Conservation (phyloP, 2,113 vertebrate species). For the Oxyura jamaicensis region DNA sequence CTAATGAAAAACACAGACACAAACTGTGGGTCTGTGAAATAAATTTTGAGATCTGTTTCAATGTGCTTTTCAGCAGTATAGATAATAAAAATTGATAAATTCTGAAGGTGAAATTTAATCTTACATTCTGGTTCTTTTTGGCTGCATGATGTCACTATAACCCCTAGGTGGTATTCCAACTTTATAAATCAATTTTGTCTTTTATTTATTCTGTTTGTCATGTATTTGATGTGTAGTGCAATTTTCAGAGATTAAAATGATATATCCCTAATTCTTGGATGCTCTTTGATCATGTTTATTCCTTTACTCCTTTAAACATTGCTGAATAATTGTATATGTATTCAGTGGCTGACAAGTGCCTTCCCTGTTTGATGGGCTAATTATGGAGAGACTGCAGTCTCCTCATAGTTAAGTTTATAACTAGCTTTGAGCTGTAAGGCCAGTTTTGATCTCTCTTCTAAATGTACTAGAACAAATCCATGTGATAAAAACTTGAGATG, state of each 20-base stretch:
- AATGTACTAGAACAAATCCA: not conserved
- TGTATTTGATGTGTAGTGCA: slow-evolving; percentile 60
- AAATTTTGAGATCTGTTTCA: not conserved
- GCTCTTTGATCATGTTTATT: slow-evolving; percentile 76
- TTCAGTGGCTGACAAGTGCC: slow-evolving; percentile 63
- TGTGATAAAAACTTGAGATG: not conserved
- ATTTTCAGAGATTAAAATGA: slow-evolving; percentile 77
- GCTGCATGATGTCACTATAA: slow-evolving; percentile 37
- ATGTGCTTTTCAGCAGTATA: not conserved
- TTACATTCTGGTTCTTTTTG: not conserved
- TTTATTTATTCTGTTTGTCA: slow-evolving; percentile 65
- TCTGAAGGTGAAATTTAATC: not conserved
- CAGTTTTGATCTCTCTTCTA: slow-evolving; percentile 37
- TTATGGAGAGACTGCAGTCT: slow-evolving; percentile 51
- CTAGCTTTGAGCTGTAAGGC: slow-evolving; percentile 45
- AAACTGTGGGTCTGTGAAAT: not conserved
- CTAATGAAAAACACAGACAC: not conserved
- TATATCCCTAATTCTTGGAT: slow-evolving; percentile 70
- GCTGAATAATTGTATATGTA: slow-evolving; percentile 70
- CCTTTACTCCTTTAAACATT: slow-evolving; percentile 66
- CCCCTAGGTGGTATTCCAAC: slow-evolving; percentile 72
- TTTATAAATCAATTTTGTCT: slow-evolving; percentile 63
- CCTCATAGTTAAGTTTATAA: slow-evolving; percentile 39
- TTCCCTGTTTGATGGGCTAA: slow-evolving; percentile 68
- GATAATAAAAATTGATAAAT: not conserved